Evolutionary conservation across 2,888 invertebrate genomes (phyloP), one percentile per base, ranked within the genome.

Genomic region (Pammene aurita): DNA sequence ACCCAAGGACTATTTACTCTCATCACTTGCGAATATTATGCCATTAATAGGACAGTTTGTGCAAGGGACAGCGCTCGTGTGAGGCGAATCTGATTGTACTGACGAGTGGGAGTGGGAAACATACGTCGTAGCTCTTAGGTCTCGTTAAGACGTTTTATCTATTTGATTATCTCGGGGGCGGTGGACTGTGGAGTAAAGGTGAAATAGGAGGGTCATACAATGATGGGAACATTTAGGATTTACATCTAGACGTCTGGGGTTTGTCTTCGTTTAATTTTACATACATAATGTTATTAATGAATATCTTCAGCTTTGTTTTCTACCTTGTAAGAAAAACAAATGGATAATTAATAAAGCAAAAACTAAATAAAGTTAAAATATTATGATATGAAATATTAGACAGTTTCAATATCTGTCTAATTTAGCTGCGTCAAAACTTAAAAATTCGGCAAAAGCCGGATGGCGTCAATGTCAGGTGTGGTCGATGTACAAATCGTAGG

Each of bases 1-100:
- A 54, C 7, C 13, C n/a, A 72, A 78, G 75, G 75, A 75, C 76
- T 76, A 76, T 77, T 75, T 75, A 14, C 58, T 69, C 46, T 48
- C 58, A 60, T 69, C 58, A 48, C 52, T 38, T n/a, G 69, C 65
- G 64, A 65, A 69, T 65, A 60, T 62, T 61, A 34, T 46, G n/a
- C 13, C 44, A 42, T 57, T 68, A 63, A 68, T 60, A 54, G 68
- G 38, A 60, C 52, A 64, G 64, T 57, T 57, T 42, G 42, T 55
- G 61, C 62, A 56, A 69, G 65, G 46, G 69, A 58, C 66, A 34
- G 18, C 35, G 44, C 10, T 44, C 42, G 67, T 62, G 67, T 50
- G 57, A 42, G 63, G 46, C 60, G 55, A 63, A 46, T 60, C 54
- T 34, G 57, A 64, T 64, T 58, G 57, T 44, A 50, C 41, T 63